phyloP scores from a whole-genome alignment of 2,888 invertebrate species.

The Myopa tessellatipennis region DNA sequence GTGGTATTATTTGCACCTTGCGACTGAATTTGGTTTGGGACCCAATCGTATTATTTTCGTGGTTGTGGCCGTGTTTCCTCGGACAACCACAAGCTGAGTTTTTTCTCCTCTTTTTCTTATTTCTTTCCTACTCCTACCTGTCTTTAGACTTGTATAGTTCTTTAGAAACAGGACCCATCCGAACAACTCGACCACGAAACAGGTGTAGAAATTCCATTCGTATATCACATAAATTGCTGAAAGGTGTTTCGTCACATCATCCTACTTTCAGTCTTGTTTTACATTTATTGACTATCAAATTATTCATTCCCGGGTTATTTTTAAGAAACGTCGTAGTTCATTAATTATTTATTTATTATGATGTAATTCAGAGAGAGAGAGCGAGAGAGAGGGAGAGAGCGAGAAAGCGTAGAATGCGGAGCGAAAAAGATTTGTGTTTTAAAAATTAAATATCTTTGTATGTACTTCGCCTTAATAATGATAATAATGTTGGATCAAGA shows the following conservation, averaged over 20 bases:
- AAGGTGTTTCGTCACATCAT: conserved; percentile 38
- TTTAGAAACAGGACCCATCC: not conserved
- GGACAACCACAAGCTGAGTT: no score
- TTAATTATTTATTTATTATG: conserved; percentile 12
- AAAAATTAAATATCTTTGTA: no score
- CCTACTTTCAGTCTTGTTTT: conserved; percentile 25
- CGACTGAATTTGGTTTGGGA: not conserved
- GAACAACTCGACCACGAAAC: conserved; percentile 12
- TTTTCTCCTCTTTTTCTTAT: not conserved
- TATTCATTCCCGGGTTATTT: conserved; percentile 23
- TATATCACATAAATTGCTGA: conserved; percentile 16
- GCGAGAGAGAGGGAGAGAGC: no score
- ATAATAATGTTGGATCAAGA: no score
- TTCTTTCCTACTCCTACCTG: not conserved
- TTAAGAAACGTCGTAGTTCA: not conserved
- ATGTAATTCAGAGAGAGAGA: not conserved
- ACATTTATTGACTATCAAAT: conserved; percentile 37
- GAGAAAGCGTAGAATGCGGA: no score
- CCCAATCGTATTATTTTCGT: not conserved
- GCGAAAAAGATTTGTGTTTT: no score
- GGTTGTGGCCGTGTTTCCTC: not conserved
- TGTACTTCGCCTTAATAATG: no score
- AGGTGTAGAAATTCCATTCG: conserved; percentile 24
- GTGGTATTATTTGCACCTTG: conserved; percentile 11
- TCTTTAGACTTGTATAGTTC: not conserved